Conservation (phyloP, 2,888 invertebrate species). For the Daptonema setosum region DNA sequence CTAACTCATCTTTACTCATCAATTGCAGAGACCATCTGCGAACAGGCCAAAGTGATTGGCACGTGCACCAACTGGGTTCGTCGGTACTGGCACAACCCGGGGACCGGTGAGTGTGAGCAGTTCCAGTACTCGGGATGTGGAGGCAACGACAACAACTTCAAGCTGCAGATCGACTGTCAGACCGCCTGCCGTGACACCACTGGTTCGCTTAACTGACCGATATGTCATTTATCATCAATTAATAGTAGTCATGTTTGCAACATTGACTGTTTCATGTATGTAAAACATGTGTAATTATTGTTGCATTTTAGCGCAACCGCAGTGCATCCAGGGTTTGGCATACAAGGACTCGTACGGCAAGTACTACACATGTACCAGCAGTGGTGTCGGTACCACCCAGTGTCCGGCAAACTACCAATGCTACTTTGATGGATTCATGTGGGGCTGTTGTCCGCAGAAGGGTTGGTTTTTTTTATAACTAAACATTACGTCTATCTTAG, state of each 20-base stretch:
- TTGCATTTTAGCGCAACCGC: conserved; percentile 1
- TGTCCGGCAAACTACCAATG: conserved; percentile 13
- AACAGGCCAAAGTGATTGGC: background rate
- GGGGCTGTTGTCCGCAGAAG: conserved; percentile 26
- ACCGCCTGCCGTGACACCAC: conserved; percentile 25
- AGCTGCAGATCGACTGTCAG: conserved; percentile 23
- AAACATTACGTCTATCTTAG: too few species aligned
- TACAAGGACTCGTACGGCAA: conserved; percentile 6
- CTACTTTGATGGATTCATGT: conserved; percentile 19
- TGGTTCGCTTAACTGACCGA: conserved; percentile 11
- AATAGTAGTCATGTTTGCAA: background rate
- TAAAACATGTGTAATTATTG: too few species aligned
- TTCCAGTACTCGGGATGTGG: conserved; percentile 24
- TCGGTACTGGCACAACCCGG: background rate
- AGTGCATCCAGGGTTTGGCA: conserved; percentile 6
- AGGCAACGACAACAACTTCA: conserved; percentile 25
- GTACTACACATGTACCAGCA: conserved; percentile 1
- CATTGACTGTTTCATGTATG: background rate
- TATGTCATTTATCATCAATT: background rate
- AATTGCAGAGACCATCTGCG: background rate
- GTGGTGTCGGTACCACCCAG: background rate
- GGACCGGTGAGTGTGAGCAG: conserved; percentile 17
- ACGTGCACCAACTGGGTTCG: background rate
- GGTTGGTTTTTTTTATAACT: conserved; percentile 8
- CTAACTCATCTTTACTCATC: too few species aligned